phyloP scores from a whole-genome alignment of 2,888 invertebrate species.

The Leucophenga montana region DNA sequence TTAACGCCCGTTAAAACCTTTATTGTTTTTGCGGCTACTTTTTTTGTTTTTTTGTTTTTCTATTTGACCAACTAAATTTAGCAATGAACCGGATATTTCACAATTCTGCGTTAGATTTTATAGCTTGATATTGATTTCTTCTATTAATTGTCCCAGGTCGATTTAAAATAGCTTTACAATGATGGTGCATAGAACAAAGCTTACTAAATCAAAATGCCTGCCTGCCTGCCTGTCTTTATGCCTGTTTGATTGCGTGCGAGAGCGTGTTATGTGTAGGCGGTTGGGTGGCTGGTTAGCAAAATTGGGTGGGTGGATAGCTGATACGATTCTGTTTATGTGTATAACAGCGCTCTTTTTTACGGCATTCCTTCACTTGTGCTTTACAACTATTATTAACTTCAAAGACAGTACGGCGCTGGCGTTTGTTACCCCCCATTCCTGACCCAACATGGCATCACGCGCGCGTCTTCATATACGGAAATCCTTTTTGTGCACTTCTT shows the following conservation, averaged over 20 bases:
- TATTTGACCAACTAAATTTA: neutral
- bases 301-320: slow-evolving; percentile 42
- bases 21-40: neutral
- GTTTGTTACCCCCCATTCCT: no score
- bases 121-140: neutral
- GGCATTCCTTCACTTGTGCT: no score
- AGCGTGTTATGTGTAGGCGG: slow-evolving; percentile 28
- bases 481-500: slow-evolving; percentile 35
- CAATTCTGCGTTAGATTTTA: neutral
- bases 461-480: neutral
- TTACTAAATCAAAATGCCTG: no score
- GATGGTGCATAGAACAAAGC: no score
- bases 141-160: slow-evolving; percentile 2
- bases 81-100: neutral
- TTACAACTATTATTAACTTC: no score
- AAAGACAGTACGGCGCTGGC: no score
- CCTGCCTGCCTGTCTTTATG: no score
- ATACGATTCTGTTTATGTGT: neutral
- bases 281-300: slow-evolving; percentile 38
- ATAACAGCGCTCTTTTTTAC: slow-evolving; percentile 22
- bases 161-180: neutral
- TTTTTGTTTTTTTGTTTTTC: no score
- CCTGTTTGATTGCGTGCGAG: neutral
- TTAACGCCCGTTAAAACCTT: neutral
- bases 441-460: neutral